Evolutionary conservation across 2,113 vertebrate genomes (phyloP), one percentile per base, ranked within the genome.

Genomic region (Callaeas wilsoni): DNA sequence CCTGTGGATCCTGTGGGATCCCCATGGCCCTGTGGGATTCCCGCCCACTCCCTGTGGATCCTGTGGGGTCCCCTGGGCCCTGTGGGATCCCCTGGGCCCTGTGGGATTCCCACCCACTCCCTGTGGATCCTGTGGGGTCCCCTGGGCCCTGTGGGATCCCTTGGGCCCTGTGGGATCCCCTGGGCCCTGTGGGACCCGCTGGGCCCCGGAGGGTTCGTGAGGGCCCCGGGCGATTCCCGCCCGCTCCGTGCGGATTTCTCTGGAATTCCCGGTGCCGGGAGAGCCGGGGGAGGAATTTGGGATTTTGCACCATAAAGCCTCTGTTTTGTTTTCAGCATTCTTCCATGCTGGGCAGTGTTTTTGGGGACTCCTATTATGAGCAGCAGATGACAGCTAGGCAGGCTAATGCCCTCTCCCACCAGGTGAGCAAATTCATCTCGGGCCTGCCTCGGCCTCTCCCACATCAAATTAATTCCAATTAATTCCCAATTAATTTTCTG

Each of bases 341-440:
- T 70, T 98, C 99, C 63, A 98, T 98, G 77, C 98, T 99, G 97
- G 98, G 99, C 96, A 99, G 99, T 90, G 98, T 99, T 97, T 99
- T 99, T 95, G 99, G 99, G 84, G 99, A 99, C 93, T 98, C 99
- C 21, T 99, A 98, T 98, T 99, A 99, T 91, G 99, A 99, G 97
- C 99, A 99, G 98, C 99, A 99, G 98, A 97, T 99, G 98, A 98
- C 99, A 32, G 98, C 99, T 92, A 98, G 99, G 97, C 99, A 99
- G 98, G 99, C 99, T 89, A 99, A 99, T 69, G 99, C 99, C 39
- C 98, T 99, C 84, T 99, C 99, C 90, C 99, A 99, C 94, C 99
- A 99, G 99, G 99, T 99, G 97, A 98, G 98, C 90, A 78, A 46
- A 96, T 96, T 90, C 96, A 94, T 90, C 96, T 95, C 91, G 1